Evolutionary conservation across 2,797 vertebrate genomes (phyloP).

Genomic region (Malurus splendens): DNA sequence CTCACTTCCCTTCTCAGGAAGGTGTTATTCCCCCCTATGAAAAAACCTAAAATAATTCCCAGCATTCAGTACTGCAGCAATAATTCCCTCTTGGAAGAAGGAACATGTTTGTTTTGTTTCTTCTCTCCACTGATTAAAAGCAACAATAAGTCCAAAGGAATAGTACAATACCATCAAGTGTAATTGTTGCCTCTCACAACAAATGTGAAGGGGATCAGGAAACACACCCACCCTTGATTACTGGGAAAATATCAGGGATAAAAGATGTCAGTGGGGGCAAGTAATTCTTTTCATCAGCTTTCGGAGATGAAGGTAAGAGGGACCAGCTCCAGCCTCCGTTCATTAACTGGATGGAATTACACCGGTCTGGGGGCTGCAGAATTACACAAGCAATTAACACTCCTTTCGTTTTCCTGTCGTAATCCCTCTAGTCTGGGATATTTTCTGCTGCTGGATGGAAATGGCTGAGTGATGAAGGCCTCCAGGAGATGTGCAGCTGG

Average conservation of each 20-base stretch:
- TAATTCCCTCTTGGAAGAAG: not conserved
- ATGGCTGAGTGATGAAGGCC: not conserved
- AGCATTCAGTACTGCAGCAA: not conserved
- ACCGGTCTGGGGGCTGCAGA: not conserved
- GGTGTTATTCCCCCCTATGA: not conserved
- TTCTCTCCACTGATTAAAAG: not conserved
- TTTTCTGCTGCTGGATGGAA: not conserved
- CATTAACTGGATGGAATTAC: slow-evolving; percentile 26
- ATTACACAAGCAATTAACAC: slow-evolving; percentile 48
- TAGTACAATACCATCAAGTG: not conserved
- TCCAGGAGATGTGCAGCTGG: not conserved
- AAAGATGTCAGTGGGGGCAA: not conserved
- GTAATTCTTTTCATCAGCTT: slow-evolving; percentile 9
- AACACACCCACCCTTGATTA: slow-evolving; percentile 6
- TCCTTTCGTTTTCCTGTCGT: not conserved
- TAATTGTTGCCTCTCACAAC: slow-evolving; percentile 10
- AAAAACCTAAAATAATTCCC: not conserved
- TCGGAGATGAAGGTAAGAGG: not conserved
- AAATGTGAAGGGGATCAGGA: not conserved
- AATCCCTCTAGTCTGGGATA: not conserved
- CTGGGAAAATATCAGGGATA: not conserved
- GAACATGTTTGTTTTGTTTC: not conserved
- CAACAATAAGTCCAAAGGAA: not conserved
- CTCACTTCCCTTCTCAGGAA: not conserved
- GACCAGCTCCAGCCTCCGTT: not conserved